A percentile compares a stretch with the other conserved stretches of the same genome.
phyloP scores from a whole-genome alignment of 2,888 invertebrate genomes.

The Cynaeus angustus region DNA sequence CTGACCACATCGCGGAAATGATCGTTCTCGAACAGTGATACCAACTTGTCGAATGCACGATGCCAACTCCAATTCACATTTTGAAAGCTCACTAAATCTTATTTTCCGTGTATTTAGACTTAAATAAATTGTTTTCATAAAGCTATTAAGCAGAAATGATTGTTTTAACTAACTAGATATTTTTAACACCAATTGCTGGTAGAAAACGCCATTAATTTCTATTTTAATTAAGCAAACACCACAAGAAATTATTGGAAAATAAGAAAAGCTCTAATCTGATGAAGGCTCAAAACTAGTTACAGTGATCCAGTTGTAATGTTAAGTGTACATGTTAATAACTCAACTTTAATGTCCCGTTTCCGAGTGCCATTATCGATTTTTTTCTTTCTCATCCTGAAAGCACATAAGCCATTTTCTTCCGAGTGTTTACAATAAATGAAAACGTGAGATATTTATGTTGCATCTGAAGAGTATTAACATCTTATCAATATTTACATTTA shows the following conservation, averaged over 20 bases:
- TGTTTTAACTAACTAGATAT: too few relatives aligned
- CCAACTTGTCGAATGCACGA: conserved; percentile 25
- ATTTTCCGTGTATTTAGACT: too few relatives aligned
- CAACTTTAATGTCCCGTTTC: neutral
- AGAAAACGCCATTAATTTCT: too few relatives aligned
- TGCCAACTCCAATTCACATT: neutral
- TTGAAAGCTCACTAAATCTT: neutral
- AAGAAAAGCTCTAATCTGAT: too few relatives aligned
- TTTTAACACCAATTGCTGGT: too few relatives aligned
- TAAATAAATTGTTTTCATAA: too few relatives aligned
- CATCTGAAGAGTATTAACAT: too few relatives aligned
- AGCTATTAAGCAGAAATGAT: too few relatives aligned
- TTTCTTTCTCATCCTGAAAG: neutral
- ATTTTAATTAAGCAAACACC: too few relatives aligned
- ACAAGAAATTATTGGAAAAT: too few relatives aligned
- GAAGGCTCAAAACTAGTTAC: neutral
- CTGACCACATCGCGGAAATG: conserved; percentile 54
- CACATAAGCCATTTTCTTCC: neutral
- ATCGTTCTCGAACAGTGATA: conserved; percentile 20
- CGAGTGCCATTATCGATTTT: neutral
- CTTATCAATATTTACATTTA: conserved; percentile 3
- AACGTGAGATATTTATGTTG: too few relatives aligned
- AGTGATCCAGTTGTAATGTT: neutral
- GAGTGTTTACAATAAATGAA: too few relatives aligned
- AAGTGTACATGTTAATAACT: neutral